Evolutionary conservation across 2,113 vertebrate species (phyloP).

Genomic region (Tetrax tetrax): DNA sequence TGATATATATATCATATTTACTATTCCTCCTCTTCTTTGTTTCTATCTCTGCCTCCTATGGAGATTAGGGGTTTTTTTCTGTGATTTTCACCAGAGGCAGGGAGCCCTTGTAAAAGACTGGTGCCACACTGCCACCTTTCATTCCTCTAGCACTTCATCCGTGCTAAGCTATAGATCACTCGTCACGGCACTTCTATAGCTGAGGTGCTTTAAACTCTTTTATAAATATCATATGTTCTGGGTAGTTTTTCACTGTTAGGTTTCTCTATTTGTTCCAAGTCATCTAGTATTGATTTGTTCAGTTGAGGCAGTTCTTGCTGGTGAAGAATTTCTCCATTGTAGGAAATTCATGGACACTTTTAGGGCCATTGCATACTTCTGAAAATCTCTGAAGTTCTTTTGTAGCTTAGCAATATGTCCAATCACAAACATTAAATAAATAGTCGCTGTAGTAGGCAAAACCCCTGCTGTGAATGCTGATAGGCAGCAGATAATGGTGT

Average conservation of each 20-base stretch:
- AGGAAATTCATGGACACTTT: not conserved
- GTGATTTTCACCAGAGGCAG: not conserved
- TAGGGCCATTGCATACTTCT: not conserved
- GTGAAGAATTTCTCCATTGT: not conserved
- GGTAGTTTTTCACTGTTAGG: not conserved
- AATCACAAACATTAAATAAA: not conserved
- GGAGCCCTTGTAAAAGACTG: not conserved
- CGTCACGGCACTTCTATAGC: not conserved
- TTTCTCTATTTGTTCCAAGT: slow-evolving; percentile 13
- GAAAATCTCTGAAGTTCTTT: not conserved
- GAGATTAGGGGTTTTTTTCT: not conserved
- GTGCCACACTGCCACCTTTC: not conserved
- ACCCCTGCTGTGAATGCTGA: not conserved
- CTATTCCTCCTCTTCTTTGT: not conserved
- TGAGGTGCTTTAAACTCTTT: not conserved
- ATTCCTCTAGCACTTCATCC: not conserved
- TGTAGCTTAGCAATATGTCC: not conserved
- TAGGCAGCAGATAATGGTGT: not conserved
- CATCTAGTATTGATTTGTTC: not conserved
- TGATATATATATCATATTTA: not conserved
- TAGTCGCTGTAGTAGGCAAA: not conserved
- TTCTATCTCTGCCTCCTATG: not conserved
- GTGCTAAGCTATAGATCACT: not conserved
- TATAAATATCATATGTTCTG: not conserved
- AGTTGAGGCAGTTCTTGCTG: not conserved